Evolutionary conservation across 2,888 invertebrate species (phyloP).

Genomic region (Eurytoma adleriae): DNA sequence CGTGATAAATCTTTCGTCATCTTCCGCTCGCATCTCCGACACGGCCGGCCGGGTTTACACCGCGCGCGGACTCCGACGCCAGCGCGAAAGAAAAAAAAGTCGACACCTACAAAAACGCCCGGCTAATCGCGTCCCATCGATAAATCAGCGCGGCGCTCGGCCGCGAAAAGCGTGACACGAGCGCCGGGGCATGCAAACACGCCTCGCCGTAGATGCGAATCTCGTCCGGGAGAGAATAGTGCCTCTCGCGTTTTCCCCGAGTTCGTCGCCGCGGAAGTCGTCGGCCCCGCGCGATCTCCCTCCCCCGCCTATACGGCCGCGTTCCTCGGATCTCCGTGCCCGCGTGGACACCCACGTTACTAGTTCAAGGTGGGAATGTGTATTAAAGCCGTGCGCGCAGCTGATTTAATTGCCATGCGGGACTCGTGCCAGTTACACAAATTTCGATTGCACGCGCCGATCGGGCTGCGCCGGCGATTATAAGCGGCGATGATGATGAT

Average conservation of each 20-base stretch:
- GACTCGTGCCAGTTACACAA: constrained; percentile 21
- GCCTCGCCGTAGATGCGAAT: constrained; percentile 9
- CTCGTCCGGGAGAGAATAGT: not conserved
- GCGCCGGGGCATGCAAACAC: not conserved
- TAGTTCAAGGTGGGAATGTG: constrained; percentile 42
- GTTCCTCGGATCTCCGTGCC: constrained; percentile 46
- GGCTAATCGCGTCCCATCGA: constrained; percentile 50
- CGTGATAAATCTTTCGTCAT: constrained; percentile 23
- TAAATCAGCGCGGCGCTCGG: constrained; percentile 39
- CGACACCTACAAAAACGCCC: not conserved
- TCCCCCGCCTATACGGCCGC: constrained; percentile 34
- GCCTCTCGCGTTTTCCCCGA: not conserved
- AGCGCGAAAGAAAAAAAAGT: constrained; percentile 3
- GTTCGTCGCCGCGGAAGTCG: too few species aligned
- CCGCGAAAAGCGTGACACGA: not conserved
- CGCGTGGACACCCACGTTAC: constrained; percentile 46
- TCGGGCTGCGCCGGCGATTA: too few species aligned
- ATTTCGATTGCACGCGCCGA: not conserved
- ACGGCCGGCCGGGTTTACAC: not conserved
- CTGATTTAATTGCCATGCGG: not conserved
- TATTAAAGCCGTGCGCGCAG: not conserved
- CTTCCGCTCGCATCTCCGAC: not conserved
- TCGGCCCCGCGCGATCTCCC: too few species aligned
- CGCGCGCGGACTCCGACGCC: not conserved
- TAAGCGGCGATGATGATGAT: too few species aligned